phyloP scores from a whole-genome alignment of 2,797 vertebrate species.

The Pelodytes ibericus region DNA sequence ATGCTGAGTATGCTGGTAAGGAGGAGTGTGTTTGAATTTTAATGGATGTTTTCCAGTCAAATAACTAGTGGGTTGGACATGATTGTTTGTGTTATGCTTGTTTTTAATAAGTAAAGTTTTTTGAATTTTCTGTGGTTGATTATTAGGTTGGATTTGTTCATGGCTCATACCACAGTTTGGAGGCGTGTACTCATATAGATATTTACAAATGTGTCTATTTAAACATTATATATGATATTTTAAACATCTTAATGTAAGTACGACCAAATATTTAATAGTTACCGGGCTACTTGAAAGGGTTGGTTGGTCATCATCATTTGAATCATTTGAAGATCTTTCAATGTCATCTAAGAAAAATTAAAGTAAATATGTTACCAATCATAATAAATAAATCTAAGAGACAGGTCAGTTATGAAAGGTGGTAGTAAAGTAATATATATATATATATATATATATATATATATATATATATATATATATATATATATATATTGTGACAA shows the following conservation, averaged over 20 bases:
- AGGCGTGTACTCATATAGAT: no score
- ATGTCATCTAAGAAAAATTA: background rate
- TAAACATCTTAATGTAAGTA: background rate
- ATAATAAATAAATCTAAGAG: background rate
- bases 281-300: background rate
- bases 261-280: background rate
- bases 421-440: background rate
- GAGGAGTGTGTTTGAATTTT: no score
- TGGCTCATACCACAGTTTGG: no score
- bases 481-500: background rate
- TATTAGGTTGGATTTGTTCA: no score
- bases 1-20: no score
- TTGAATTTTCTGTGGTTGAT: no score
- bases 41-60: no score
- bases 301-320: background rate
- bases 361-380: background rate
- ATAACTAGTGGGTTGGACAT: no score
- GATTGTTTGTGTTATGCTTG: no score
- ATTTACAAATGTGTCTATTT: background rate
- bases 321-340: conserved; percentile 9
- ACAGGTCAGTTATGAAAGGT: background rate
- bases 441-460: conserved; percentile 5
- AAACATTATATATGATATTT: background rate
- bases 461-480: background rate
- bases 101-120: no score